Evolutionary conservation across 2,113 vertebrate genomes (phyloP).

Genomic region (Chitala chitala): DNA sequence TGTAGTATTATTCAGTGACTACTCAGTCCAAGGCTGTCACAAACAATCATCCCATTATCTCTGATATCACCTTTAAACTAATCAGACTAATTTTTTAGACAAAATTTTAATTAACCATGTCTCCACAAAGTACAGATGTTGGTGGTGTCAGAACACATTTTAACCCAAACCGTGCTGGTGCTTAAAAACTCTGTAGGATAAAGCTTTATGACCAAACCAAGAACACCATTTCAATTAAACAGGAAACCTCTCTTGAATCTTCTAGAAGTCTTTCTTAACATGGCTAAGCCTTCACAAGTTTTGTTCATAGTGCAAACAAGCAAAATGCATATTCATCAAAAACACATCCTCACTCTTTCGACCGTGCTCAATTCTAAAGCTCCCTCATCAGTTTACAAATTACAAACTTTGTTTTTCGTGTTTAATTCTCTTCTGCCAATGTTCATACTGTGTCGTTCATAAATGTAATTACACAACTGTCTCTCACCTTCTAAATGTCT

Average conservation of each 20-base stretch:
- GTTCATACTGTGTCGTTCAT: no score
- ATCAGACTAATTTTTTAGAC: not conserved
- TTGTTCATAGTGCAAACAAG: constrained; percentile 41
- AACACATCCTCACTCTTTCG: not conserved
- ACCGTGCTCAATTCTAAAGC: not conserved
- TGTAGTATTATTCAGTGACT: not conserved
- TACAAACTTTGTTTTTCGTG: not conserved
- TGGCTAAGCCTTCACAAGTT: constrained; percentile 51
- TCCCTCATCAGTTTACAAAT: not conserved
- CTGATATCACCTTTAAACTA: not conserved
- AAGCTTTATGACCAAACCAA: not conserved
- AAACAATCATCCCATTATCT: not conserved
- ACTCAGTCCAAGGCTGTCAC: not conserved
- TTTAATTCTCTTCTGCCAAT: no score
- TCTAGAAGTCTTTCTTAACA: constrained; percentile 39
- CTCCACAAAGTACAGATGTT: no score
- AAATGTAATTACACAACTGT: not conserved
- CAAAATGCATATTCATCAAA: not conserved
- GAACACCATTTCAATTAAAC: not conserved
- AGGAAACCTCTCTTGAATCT: not conserved
- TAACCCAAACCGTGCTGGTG: no score
- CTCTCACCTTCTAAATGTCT: not conserved
- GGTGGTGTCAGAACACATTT: no score
- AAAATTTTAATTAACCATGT: no score
- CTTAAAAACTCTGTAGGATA: no score